Evolutionary conservation across 2,113 vertebrate genomes (phyloP), one percentile per base, ranked within the genome.

Genomic region (Cephalophus harveyi): DNA sequence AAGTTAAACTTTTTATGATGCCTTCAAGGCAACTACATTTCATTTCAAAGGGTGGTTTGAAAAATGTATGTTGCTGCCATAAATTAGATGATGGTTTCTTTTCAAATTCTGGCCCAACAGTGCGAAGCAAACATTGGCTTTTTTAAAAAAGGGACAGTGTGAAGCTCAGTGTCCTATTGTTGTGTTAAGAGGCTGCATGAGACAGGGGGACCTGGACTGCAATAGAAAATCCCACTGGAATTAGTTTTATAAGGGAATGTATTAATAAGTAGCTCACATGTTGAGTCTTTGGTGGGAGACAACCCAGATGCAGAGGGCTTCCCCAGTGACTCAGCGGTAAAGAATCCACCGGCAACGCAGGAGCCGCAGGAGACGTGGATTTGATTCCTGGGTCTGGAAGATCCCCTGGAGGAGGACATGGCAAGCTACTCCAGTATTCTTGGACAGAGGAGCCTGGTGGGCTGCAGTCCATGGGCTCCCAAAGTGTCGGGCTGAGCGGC

Each of bases 21-120:
- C 55, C 13, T 27, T 81, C 87, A 82, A 82, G 23, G 19, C 57
- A 54, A 59, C 79, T 93, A 93, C 88, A 95, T 93, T 92, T 89
- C 83, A 93, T 95, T 95, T 92, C 93, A 97, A 89, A 87, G 57
- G 21, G 48, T 89, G 54, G 64, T 59, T 97, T 67, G 27, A 83
- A 97, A 82, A 79, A 64, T 88, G 30, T 59, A 21, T 74, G 17
- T 36, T 48, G 67, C 13, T 85, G 30, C 81, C 36, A 7, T 96
- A 67, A 81, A 55, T 91, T 52, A 82, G 46, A 54, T 52, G 78
- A 89, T 64, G 46, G 1, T 74, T 67, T 79, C 71, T 60, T 97
- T 89, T 93, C 91, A 60, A 48, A 85, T 90, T 87, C 85, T 78
- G 64, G 55, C 57, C 52, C 54, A 82, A 23, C n/a, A 11, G 8